Evolutionary conservation across 2,888 invertebrate species (phyloP).

Genomic region (Chirona hameri): DNA sequence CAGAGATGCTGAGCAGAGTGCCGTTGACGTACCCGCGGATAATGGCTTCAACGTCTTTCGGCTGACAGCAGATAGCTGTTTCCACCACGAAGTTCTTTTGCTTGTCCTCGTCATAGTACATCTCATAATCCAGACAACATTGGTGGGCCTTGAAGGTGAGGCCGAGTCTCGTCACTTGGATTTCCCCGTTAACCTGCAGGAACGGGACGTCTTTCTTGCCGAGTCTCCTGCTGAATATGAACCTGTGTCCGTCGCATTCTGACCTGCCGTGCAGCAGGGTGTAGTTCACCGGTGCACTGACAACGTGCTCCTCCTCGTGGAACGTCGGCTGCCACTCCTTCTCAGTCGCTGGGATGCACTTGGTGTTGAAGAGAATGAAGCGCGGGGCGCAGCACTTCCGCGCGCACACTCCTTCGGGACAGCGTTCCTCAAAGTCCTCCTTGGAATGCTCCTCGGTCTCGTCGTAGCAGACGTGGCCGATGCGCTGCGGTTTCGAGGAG

Average conservation of each 20-base stretch:
- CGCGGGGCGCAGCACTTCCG: background rate
- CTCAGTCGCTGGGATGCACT: background rate
- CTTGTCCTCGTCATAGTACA: background rate
- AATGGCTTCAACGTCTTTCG: background rate
- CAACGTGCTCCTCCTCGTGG: background rate
- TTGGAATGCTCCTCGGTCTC: background rate
- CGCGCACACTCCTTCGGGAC: background rate
- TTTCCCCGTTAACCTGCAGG: background rate
- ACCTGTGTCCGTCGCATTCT: background rate
- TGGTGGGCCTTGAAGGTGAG: background rate
- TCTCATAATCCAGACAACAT: background rate
- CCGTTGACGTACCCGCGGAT: background rate
- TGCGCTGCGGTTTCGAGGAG: background rate
- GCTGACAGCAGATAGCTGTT: background rate
- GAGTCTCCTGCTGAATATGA: background rate
- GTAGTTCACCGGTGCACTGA: background rate
- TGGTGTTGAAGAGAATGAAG: background rate
- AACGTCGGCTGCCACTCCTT: background rate
- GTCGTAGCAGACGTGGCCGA: background rate
- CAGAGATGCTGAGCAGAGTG: background rate
- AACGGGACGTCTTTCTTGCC: background rate
- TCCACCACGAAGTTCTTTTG: background rate
- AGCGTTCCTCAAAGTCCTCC: background rate
- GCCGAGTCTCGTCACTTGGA: background rate
- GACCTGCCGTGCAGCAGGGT: background rate